A percentile compares a stretch with the other conserved stretches of the same genome.
These are phyloP conservation scores for Alfaro cultratus DNA, from an alignment of 2,797 vertebrate genomes.

Conservation along the genomic window DNA sequence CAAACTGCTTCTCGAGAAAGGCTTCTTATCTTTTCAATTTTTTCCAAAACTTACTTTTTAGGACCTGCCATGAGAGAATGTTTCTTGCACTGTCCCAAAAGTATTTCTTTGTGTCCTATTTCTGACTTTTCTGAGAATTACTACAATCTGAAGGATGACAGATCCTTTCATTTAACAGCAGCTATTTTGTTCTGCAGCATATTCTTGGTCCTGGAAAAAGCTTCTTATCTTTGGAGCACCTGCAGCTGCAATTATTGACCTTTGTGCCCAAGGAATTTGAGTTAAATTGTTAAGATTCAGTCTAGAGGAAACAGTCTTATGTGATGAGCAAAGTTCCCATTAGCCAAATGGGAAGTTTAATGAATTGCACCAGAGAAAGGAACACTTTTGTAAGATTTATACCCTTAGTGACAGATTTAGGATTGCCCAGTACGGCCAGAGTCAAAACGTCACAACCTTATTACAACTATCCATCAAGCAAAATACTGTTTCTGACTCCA, in stretches of 20 bases:
- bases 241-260: constrained; percentile 71
- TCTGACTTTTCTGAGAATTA: constrained; percentile 18
- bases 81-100: not conserved
- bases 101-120: constrained; percentile 6
- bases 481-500: constrained; percentile 25
- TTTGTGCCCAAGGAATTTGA: constrained; percentile 58
- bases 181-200: constrained; percentile 53
- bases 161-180: constrained; percentile 65
- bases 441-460: constrained; percentile 55
- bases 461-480: constrained; percentile 48
- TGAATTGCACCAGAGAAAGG: not conserved
- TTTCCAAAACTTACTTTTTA: not conserved
- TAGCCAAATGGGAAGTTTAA: constrained; percentile 17
- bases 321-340: constrained; percentile 7
- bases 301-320: constrained; percentile 3
- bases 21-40: not conserved
- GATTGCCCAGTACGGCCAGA: constrained; percentile 7
- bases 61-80: not conserved
- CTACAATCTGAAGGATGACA: constrained; percentile 49
- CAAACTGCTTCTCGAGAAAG: not conserved
- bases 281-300: constrained; percentile 30
- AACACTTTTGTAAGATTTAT: constrained; percentile 41
- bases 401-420: constrained; percentile 57
- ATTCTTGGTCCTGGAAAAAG: constrained; percentile 63
- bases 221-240: constrained; percentile 64